Percentiles rank a stretch among this genome's conserved stretches.
These are phyloP conservation scores for Eubucco bourcierii DNA, from an alignment of 2,113 vertebrate genomes.

Conservation along the genomic window DNA sequence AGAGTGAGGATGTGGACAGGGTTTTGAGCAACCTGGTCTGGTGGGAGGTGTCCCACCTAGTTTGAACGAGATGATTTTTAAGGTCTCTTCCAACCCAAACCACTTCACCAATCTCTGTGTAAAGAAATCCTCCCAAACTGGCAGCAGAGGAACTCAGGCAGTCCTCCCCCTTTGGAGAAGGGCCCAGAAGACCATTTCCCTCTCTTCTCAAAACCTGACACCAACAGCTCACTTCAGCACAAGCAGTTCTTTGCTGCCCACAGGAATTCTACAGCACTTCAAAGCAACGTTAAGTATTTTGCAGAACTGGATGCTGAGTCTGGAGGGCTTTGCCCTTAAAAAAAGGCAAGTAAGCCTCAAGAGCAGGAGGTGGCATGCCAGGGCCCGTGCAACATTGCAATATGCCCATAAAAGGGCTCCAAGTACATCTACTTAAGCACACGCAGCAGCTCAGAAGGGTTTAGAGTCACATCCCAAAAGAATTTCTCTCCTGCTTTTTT, in stretches of 20 bases:
- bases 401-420: constrained; percentile 59
- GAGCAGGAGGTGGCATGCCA: not conserved
- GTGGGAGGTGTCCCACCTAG: too few species aligned
- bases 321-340: not conserved
- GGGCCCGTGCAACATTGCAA: not conserved
- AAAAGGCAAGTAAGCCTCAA: not conserved
- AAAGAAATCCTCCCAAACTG: not conserved
- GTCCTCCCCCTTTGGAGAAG: not conserved
- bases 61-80: too few species aligned
- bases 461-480: constrained; percentile 34
- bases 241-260: not conserved
- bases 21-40: too few species aligned
- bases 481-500: constrained; percentile 55
- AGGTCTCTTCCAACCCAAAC: too few species aligned
- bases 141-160: not conserved
- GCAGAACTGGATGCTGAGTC: not conserved
- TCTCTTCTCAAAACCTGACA: not conserved
- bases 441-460: not conserved
- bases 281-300: not conserved
- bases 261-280: not conserved
- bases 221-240: not conserved
- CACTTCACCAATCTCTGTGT: rapidly evolving
- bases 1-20: too few species aligned
- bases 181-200: not conserved
- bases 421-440: not conserved